A percentile compares a stretch with the other conserved stretches of the same genome.
Conservation (phyloP, 2,888 invertebrate genomes). For the Oscheius sp. region DNA sequence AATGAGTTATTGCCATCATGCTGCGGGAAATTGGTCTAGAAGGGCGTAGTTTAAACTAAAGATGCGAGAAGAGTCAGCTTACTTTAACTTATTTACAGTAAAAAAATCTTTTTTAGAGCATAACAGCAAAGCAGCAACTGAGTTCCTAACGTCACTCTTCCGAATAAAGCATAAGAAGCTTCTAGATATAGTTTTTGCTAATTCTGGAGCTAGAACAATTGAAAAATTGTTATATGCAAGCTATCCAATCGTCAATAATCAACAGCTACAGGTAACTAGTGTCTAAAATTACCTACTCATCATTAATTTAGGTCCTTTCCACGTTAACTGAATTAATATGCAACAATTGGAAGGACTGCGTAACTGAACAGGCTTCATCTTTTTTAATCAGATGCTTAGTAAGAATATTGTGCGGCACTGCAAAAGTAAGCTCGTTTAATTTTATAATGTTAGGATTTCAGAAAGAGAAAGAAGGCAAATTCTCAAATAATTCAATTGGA, state of each 20-base stretch:
- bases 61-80: too few species aligned
- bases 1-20: too few species aligned
- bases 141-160: constrained; percentile 39
- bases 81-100: too few species aligned
- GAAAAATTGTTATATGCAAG: constrained; percentile 45
- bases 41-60: too few species aligned
- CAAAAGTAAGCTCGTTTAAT: too few species aligned
- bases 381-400: constrained; percentile 41
- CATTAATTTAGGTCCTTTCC: constrained; percentile 22
- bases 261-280: constrained; percentile 37
- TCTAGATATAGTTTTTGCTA: constrained; percentile 45
- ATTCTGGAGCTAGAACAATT: constrained; percentile 45
- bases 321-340: constrained; percentile 39
- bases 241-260: constrained; percentile 31
- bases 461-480: neutral
- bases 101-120: constrained; percentile 43
- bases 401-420: constrained; percentile 38
- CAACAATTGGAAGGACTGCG: constrained; percentile 43
- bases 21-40: too few species aligned
- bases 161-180: constrained; percentile 46
- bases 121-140: constrained; percentile 33
- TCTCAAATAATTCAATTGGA: neutral
- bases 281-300: too few species aligned
- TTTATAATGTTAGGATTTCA: neutral
- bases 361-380: constrained; percentile 32